These are phyloP conservation scores for Melanostoma mellinum DNA, from an alignment of 2,888 invertebrate species.

Conservation along the genomic window DNA sequence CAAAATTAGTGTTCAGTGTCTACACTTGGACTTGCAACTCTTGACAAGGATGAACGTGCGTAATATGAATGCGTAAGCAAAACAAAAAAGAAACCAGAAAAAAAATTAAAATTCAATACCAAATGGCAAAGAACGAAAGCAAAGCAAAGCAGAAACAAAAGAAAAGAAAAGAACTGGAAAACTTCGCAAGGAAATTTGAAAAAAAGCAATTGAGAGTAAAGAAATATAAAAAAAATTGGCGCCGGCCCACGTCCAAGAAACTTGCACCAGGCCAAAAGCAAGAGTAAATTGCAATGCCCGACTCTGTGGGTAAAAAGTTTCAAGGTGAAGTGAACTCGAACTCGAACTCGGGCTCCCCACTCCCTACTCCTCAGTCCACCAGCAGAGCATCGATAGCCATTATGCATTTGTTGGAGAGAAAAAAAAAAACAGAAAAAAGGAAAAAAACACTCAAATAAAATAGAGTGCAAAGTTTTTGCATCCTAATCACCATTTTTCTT, in stretches of 20 bases:
- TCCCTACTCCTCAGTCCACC: not conserved
- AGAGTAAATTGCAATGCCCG: conserved; percentile 28
- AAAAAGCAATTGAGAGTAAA: not conserved
- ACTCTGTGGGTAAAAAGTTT: conserved; percentile 15
- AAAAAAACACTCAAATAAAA: not conserved
- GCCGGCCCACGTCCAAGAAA: conserved; percentile 36
- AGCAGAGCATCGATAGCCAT: conserved; percentile 39
- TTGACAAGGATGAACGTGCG: not conserved
- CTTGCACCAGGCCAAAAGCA: conserved; percentile 5
- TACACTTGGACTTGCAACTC: conserved; percentile 1
- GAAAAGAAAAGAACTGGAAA: no score
- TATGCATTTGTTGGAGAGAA: conserved; percentile 9
- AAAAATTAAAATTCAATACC: not conserved
- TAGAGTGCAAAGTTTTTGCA: conserved; percentile 14
- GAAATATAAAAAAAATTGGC: conserved; percentile 6
- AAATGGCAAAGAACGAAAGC: conserved; percentile 10
- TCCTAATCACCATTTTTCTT: conserved; percentile 45
- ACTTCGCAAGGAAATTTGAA: no score
- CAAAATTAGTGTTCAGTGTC: conserved; percentile 19
- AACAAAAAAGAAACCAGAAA: conserved; percentile 1
- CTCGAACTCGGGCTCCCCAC: not conserved
- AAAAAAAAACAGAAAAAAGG: not conserved
- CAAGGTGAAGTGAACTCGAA: conserved; percentile 28
- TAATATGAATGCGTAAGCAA: conserved; percentile 37
- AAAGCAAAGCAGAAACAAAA: no score